Percentiles rank a stretch among this genome's conserved stretches.
phyloP scores from a whole-genome alignment of 2,888 invertebrate genomes.

The Archips xylosteana region DNA sequence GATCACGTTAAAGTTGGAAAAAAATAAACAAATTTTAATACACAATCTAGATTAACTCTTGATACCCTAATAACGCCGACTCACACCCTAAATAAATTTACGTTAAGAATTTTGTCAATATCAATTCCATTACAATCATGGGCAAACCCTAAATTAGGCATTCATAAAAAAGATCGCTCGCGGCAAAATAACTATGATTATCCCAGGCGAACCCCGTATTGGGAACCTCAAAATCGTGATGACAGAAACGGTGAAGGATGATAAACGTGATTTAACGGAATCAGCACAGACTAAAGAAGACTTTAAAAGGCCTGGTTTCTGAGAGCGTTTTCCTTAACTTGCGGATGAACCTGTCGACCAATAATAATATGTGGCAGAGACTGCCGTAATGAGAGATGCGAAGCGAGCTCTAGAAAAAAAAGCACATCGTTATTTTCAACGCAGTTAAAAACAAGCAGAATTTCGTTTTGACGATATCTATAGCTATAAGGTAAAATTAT shows the following conservation, averaged over 20 bases:
- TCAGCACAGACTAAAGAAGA: conserved; percentile 49
- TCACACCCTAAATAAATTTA: conserved; percentile 50
- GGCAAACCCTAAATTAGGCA: conserved; percentile 67
- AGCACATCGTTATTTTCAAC: conserved; percentile 62
- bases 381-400: conserved; percentile 68
- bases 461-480: conserved; percentile 52
- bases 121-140: conserved; percentile 61
- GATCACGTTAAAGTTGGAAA: background rate
- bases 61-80: conserved; percentile 43
- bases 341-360: conserved; percentile 52
- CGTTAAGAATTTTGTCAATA: conserved; percentile 62
- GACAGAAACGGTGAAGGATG: conserved; percentile 63
- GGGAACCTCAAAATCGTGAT: conserved; percentile 69
- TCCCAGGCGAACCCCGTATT: conserved; percentile 63
- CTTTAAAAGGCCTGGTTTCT: conserved; percentile 49
- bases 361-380: conserved; percentile 70
- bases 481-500: conserved; percentile 30
- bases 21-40: conserved; percentile 35
- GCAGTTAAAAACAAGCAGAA: conserved; percentile 56
- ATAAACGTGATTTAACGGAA: conserved; percentile 55
- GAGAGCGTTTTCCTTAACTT: conserved; percentile 52
- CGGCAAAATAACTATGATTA: conserved; percentile 77
- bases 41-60: conserved; percentile 46
- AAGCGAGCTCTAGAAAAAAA: conserved; percentile 63
- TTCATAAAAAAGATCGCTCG: conserved; percentile 74